Conservation (phyloP, 2,113 vertebrate species). For the Ciconia maguari region DNA sequence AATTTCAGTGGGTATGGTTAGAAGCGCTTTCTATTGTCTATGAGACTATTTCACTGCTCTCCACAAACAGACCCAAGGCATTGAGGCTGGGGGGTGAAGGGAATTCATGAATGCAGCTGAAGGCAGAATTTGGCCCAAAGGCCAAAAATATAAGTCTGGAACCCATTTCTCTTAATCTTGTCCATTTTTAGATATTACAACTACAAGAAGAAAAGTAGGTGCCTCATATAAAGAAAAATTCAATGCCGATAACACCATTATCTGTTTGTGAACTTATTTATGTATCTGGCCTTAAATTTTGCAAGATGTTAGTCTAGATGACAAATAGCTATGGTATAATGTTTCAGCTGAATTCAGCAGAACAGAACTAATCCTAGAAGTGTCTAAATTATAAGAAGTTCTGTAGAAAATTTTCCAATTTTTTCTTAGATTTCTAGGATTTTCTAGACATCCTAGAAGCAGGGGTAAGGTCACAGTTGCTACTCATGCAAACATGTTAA, state of each 20-base stretch:
- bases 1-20: not conserved
- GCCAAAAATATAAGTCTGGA: not conserved
- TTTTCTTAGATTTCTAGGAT: not conserved
- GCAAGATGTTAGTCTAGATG: not conserved
- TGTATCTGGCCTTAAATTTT: not conserved
- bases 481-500: not conserved
- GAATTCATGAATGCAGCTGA: not conserved
- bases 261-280: not conserved
- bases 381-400: not conserved
- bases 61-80: not conserved
- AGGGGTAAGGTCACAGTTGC: not conserved
- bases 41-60: not conserved
- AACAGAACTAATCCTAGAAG: not conserved
- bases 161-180: not conserved
- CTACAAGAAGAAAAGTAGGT: not conserved
- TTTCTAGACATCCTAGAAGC: not conserved
- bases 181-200: not conserved
- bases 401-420: not conserved
- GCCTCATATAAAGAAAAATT: not conserved
- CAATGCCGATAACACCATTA: rapidly evolving
- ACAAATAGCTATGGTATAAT: not conserved
- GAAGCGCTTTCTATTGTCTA: not conserved
- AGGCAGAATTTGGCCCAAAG: not conserved
- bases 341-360: not conserved
- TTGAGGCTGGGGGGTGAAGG: not conserved